Conservation (phyloP, 1,140 invertebrate genomes). For the Diabrotica undecimpunctata region DNA sequence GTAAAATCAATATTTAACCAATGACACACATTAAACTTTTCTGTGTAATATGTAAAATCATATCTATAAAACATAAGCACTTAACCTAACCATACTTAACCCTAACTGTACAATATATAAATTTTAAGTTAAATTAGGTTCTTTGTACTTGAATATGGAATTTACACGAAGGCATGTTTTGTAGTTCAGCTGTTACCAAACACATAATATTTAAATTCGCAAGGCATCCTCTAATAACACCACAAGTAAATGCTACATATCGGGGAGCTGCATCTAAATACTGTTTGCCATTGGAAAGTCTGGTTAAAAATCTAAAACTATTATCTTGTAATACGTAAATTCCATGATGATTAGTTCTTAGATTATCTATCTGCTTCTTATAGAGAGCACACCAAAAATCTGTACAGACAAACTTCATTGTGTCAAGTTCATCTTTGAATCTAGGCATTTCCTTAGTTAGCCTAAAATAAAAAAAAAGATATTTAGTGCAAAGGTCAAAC, state of each 20-base stretch:
- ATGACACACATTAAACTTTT: no score
- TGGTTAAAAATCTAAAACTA: conserved; percentile 84
- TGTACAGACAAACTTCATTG: conserved; percentile 98
- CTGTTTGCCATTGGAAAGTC: conserved; percentile 84
- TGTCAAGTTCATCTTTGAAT: conserved; percentile 97
- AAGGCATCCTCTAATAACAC: conserved; percentile 88
- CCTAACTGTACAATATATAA: not conserved
- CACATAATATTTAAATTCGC: conserved; percentile 92
- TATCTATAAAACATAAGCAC: no score
- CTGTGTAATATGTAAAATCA: no score
- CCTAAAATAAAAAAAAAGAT: conserved; percentile 47
- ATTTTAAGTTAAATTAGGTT: conserved; percentile 41
- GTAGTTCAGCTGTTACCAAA: conserved; percentile 91
- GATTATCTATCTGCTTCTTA: conserved; percentile 97
- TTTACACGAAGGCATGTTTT: conserved; percentile 89
- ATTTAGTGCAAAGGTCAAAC: not conserved
- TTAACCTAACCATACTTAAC: no score
- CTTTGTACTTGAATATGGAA: conserved; percentile 87
- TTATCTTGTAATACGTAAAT: conserved; percentile 98
- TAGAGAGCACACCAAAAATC: conserved; percentile 97
- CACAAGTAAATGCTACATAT: conserved; percentile 95
- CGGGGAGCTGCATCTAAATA: conserved; percentile 87
- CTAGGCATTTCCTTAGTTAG: conserved; percentile 87
- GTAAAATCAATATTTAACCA: no score
- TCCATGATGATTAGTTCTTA: conserved; percentile 98